Evolutionary conservation across 2,113 vertebrate species (phyloP), one percentile per base, ranked within the genome.

Genomic region (Pachycephala philippinensis): DNA sequence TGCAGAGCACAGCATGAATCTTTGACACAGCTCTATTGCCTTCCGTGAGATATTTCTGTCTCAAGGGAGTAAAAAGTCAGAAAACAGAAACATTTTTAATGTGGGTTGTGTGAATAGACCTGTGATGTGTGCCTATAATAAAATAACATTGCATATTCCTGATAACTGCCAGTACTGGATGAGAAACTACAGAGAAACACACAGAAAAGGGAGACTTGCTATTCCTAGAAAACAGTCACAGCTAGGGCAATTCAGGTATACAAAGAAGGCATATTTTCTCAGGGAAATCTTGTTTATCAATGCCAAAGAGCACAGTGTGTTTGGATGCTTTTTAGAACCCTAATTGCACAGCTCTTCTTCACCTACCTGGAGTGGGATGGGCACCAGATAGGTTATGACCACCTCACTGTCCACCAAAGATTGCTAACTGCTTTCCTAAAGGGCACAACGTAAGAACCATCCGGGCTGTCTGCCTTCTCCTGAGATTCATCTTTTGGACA

Each of bases 1-100:
- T 81, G 57, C 60, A 68, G 56, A 95, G 64, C 63, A 88, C 26
- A 84, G 39, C 31, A n/a, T 7, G 28, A 84, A 81, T 75, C 53
- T 85, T 47, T 80, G 56, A 90, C 61, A 84, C 23, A 86, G 52
- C 72, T 84, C 63, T 81, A 54, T 0, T 66, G 15, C 74, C 44
- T 95, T 80, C 63, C 35, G 4, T 47, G 56, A 71, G 18, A 19
- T 54, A 80, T n/a, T 85, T 90, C 54, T 31, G 63, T 42, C 47
- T 75, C 68, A 59, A 91, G 27, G 31, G 26, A 92, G 33, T 61
- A 87, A 81, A 53, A 84, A 72, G 37, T 42, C 54, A 90, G 75
- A 61, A 94, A 93, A 82, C 54, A 94, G 16, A 81, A 95, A 71
- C 17, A 84, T 87, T 94, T 95, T 91, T 65, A 33, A 84, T 44